These are phyloP conservation scores for Babylonia areolata DNA, from an alignment of 1,140 invertebrate species.

Conservation along the genomic window DNA sequence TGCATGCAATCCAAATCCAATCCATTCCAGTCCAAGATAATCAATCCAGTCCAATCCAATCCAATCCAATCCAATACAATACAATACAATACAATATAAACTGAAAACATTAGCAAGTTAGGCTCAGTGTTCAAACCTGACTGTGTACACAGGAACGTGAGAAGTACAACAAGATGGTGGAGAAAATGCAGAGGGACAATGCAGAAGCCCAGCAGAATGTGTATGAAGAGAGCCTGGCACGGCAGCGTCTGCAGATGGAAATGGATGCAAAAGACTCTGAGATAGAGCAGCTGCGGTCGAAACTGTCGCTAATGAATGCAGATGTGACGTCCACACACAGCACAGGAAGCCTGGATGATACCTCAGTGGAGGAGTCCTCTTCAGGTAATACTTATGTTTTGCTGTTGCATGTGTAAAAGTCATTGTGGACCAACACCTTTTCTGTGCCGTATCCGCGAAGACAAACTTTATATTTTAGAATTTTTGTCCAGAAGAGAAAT, in stretches of 20 bases:
- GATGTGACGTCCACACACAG: constrained; percentile 94
- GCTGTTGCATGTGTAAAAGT: no score
- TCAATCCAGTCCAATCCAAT: no score
- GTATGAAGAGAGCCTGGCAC: constrained; percentile 83
- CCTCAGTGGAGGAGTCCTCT: not conserved
- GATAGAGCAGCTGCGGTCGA: constrained; percentile 91
- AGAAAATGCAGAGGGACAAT: constrained; percentile 89
- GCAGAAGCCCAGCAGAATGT: constrained; percentile 87
- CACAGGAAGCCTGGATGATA: constrained; percentile 76
- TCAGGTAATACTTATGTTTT: not conserved
- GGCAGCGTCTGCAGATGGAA: constrained; percentile 93
- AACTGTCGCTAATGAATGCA: constrained; percentile 81
- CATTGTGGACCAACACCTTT: no score
- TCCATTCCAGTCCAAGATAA: no score
- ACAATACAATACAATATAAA: no score
- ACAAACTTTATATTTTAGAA: no score
- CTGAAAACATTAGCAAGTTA: no score
- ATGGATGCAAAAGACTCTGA: constrained; percentile 96
- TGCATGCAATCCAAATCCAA: no score
- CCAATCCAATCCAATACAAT: no score
- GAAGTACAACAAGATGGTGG: constrained; percentile 91
- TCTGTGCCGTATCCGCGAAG: no score
- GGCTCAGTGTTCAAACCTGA: no score
- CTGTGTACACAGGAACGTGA: constrained; percentile 90
- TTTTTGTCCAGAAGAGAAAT: no score